Conservation (phyloP, 2,113 vertebrate species). For the Seriola aureovittata region DNA sequence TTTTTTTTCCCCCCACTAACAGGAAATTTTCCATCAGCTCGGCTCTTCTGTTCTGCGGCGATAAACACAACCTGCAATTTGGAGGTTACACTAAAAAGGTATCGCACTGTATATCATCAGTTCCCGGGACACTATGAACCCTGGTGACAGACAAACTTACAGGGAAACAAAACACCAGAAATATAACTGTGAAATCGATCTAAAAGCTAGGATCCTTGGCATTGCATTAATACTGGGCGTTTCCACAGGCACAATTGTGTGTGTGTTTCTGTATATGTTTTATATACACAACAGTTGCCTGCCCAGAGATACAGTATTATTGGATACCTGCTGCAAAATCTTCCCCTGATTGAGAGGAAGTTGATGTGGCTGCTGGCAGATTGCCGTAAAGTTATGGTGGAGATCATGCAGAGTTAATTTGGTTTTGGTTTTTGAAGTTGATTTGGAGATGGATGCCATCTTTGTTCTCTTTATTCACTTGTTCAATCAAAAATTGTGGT, state of each 20-base stretch:
- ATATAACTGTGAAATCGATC: too few species aligned
- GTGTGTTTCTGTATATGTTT: too few species aligned
- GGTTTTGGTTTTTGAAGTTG: background rate
- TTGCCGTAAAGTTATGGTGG: background rate
- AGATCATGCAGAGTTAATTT: background rate
- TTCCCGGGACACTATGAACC: background rate
- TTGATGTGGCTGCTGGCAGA: too few species aligned
- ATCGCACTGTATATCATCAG: background rate
- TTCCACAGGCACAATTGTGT: too few species aligned
- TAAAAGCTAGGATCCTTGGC: too few species aligned
- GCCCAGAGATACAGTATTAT: too few species aligned
- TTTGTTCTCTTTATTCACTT: background rate
- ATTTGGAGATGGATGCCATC: background rate
- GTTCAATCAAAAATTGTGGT: background rate
- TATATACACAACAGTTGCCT: too few species aligned
- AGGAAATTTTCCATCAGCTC: conserved; percentile 17
- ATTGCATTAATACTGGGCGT: too few species aligned
- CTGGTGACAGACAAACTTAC: background rate
- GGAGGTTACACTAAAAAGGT: background rate
- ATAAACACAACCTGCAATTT: conserved; percentile 1
- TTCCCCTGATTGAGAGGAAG: background rate
- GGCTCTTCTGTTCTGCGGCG: background rate
- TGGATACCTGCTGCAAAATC: too few species aligned
- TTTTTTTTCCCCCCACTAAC: background rate
- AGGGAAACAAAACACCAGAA: too few species aligned